Evolutionary conservation across 2,797 vertebrate genomes (phyloP), one percentile per base, ranked within the genome.

Genomic region (Pelochelys cantorii): DNA sequence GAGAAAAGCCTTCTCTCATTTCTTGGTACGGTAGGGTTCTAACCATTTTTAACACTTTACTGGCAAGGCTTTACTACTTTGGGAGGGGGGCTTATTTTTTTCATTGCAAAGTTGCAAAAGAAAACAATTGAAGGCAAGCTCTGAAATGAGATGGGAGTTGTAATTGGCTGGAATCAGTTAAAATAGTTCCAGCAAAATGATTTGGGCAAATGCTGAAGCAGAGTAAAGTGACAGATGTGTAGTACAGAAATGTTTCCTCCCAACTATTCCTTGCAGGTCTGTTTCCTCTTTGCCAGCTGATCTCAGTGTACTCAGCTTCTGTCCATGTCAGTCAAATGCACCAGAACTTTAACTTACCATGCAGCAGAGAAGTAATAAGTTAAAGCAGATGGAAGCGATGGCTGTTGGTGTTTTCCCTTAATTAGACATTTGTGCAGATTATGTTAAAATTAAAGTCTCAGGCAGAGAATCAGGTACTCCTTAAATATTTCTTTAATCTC

Each of bases 1-100:
- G 98, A 98, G 96, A 98, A 98, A 98, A 98, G 98, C 96, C 98
- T 98, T 90, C 98, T 98, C 95, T 98, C 98, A 42, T 98, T 98
- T 98, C 98, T 98, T 84, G 98, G 98, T 98, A 98, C 97, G 98
- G 98, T 98, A 98, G 97, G 97, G 97, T 95, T 87, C 90, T 52
- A 85, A 95, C 96, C 78, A 12, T 86, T 97, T 96, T 93, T 95
- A 97, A n/a, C 94, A 83, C 94, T 96, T 95, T 95, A 25, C 93
- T 94, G 88, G 90, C 93, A 92, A 93, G 42, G 93, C 91, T 93
- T 95, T 92, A 79, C 48, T 85, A 82, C 95, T 97, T 95, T 87
- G 5, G 60, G 29, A 3, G 54, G 7, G 83, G 82, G 9, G 14
- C 84, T 93, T 94, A 83, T 91, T 95, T 95, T 95, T 96, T 84